phyloP scores from a whole-genome alignment of 2,113 vertebrate genomes.

The Lycaon pictus region DNA sequence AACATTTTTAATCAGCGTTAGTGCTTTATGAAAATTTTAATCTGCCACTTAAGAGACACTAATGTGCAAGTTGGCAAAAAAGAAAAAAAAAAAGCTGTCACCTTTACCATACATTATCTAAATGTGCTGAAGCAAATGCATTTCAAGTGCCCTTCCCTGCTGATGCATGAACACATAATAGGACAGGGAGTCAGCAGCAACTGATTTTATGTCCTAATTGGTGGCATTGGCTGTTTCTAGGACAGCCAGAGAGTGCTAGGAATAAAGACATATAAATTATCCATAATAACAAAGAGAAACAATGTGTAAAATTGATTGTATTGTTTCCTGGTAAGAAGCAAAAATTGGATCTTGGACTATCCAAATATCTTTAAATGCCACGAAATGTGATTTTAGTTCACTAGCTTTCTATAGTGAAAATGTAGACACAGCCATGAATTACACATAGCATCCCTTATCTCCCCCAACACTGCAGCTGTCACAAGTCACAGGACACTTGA shows the following conservation, averaged over 20 bases:
- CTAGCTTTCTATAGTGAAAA: constrained; percentile 36
- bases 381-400: constrained; percentile 21
- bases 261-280: constrained; percentile 3
- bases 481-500: constrained; percentile 52
- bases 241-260: not conserved
- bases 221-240: constrained; percentile 10
- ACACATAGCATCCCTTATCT: not conserved
- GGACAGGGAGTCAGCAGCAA: not conserved
- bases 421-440: not conserved
- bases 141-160: not conserved
- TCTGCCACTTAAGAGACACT: constrained; percentile 66
- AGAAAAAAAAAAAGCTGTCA: constrained; percentile 47
- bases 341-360: not conserved
- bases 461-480: constrained; percentile 33
- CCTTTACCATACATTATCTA: constrained; percentile 69
- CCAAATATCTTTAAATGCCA: constrained; percentile 13
- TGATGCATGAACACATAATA: not conserved
- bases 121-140: constrained; percentile 48
- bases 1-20: constrained; percentile 75
- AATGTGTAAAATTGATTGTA: not conserved
- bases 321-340: not conserved
- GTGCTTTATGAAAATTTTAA: constrained; percentile 70
- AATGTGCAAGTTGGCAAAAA: constrained; percentile 74
- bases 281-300: not conserved
- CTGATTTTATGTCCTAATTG: constrained; percentile 15